Conservation (phyloP, 2,797 vertebrate species). For the Brachymystax lenok region DNA sequence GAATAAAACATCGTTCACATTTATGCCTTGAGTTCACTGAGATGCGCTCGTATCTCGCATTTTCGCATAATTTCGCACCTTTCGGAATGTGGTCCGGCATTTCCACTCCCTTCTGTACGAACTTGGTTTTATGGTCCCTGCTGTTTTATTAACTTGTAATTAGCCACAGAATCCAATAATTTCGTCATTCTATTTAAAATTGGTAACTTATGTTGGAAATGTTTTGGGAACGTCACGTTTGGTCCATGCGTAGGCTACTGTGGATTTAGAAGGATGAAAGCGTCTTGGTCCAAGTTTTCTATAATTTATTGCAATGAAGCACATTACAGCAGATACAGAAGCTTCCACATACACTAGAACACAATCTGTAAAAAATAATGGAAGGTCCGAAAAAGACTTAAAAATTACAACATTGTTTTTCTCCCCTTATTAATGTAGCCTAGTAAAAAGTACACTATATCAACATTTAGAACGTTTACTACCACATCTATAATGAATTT, state of each 20-base stretch:
- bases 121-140: background rate
- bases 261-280: too few species aligned
- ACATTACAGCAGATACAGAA: constrained; percentile 75
- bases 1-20: too few species aligned
- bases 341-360: constrained; percentile 57
- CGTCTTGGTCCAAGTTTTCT: constrained; percentile 13
- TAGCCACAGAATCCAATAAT: background rate
- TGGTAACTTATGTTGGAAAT: too few species aligned
- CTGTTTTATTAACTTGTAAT: background rate
- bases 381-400: constrained; percentile 29
- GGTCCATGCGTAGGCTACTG: constrained; percentile 44
- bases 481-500: constrained; percentile 57
- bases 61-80: too few species aligned
- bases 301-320: constrained; percentile 71
- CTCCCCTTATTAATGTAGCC: background rate
- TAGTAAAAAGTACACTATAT: constrained; percentile 52
- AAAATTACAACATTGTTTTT: constrained; percentile 33
- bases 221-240: too few species aligned
- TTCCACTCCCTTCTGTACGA: background rate
- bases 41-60: too few species aligned
- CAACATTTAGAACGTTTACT: constrained; percentile 60
- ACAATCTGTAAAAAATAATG: constrained; percentile 58
- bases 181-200: background rate
- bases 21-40: too few species aligned
- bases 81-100: background rate